A percentile compares a stretch with the other conserved stretches of the same genome.
phyloP scores from a whole-genome alignment of 2,113 vertebrate species.

The Carassius gibelio region DNA sequence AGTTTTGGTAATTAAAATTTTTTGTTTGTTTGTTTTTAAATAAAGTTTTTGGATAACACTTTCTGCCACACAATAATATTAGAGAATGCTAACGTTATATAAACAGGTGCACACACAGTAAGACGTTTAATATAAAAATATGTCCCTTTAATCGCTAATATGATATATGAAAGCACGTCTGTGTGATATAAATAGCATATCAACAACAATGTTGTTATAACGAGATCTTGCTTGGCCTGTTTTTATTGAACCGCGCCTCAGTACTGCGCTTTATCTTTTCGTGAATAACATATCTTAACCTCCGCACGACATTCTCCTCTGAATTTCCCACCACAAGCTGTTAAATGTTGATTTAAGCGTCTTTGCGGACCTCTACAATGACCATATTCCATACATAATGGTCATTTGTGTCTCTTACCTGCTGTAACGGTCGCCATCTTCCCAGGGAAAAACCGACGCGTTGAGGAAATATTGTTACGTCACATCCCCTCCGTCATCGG shows the following conservation, averaged over 20 bases:
- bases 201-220: neutral
- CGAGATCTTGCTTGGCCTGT: neutral
- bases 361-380: neutral
- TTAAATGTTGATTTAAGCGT: neutral
- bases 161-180: neutral
- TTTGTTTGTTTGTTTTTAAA: too few species aligned
- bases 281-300: neutral
- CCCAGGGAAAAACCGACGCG: conserved; percentile 41
- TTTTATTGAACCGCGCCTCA: neutral
- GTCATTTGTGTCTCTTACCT: conserved; percentile 68
- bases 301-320: neutral
- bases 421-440: conserved; percentile 82
- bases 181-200: neutral
- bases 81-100: too few species aligned
- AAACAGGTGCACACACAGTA: neutral
- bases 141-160: neutral
- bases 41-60: neutral
- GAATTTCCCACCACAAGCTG: neutral
- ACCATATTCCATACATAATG: neutral
- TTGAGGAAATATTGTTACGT: conserved; percentile 57
- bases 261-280: neutral
- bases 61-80: neutral
- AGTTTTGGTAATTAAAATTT: neutral
- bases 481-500: conserved; percentile 59
- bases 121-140: neutral